Percentiles rank a stretch among this genome's conserved stretches.
Conservation (phyloP, 1,140 invertebrate species). For the Eciton burchellii region DNA sequence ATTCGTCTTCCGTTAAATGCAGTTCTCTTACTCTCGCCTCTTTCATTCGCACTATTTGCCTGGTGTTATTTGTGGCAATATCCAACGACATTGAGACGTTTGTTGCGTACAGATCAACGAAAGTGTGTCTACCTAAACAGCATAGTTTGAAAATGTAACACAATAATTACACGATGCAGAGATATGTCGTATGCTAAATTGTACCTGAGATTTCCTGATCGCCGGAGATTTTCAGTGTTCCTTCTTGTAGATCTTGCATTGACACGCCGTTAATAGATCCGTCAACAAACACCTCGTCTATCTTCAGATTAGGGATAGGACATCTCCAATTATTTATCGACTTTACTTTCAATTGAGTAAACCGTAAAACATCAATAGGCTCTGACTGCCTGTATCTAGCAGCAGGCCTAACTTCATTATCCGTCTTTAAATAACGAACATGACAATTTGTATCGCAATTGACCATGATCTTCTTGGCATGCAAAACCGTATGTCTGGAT, state of each 20-base stretch:
- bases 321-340: slow-evolving; percentile 69
- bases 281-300: slow-evolving; percentile 69
- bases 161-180: not conserved
- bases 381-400: not conserved
- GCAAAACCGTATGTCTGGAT: not conserved
- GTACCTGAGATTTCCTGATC: slow-evolving; percentile 76
- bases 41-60: slow-evolving; percentile 39
- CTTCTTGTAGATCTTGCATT: slow-evolving; percentile 67
- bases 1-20: slow-evolving; percentile 38
- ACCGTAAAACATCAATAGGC: slow-evolving; percentile 1
- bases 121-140: slow-evolving; percentile 68
- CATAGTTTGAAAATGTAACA: slow-evolving; percentile 7
- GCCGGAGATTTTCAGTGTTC: slow-evolving; percentile 72
- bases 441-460: slow-evolving; percentile 68
- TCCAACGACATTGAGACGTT: slow-evolving; percentile 52
- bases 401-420: slow-evolving; percentile 18
- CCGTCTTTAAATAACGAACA: slow-evolving; percentile 38
- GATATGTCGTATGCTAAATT: slow-evolving; percentile 16
- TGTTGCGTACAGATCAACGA: slow-evolving; percentile 38
- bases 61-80: slow-evolving; percentile 63
- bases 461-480: slow-evolving; percentile 51
- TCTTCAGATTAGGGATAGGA: slow-evolving; percentile 70
- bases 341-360: slow-evolving; percentile 60
- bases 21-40: slow-evolving; percentile 66
- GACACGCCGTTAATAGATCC: slow-evolving; percentile 73